Conservation (phyloP, 2,113 vertebrate species). For the Macaca nemestrina region DNA sequence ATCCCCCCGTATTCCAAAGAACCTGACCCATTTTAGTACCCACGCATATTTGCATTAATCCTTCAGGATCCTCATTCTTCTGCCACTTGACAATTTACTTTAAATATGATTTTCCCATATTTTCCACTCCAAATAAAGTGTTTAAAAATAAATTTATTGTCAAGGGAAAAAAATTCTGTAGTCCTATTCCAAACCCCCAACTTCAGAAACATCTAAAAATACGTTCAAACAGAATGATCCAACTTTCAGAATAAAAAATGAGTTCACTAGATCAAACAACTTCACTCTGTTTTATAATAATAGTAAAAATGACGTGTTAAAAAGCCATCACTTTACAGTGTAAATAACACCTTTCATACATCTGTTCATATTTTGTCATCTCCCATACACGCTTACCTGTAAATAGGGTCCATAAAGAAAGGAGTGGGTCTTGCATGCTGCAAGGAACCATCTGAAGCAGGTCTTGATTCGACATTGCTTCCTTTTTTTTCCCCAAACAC, state of each 20-base stretch:
- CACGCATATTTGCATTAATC: slow-evolving; percentile 51
- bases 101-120: slow-evolving; percentile 61
- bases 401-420: slow-evolving; percentile 99
- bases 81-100: slow-evolving; percentile 62
- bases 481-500: slow-evolving; percentile 92
- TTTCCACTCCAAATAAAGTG: slow-evolving; percentile 52
- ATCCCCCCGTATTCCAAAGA: slow-evolving; percentile 56
- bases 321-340: background rate
- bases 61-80: slow-evolving; percentile 57
- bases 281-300: background rate
- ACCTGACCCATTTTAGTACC: slow-evolving; percentile 1
- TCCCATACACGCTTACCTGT: slow-evolving; percentile 90
- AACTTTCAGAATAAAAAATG: slow-evolving; percentile 16
- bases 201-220: slow-evolving; percentile 57
- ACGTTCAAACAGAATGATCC: slow-evolving; percentile 37
- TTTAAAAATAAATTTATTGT: slow-evolving; percentile 74
- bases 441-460: slow-evolving; percentile 91
- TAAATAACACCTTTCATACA: background rate
- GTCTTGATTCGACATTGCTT: slow-evolving; percentile 85
- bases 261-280: background rate
- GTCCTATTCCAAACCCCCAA: slow-evolving; percentile 50
- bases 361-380: fast-evolving
- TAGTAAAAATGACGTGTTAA: background rate
- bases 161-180: slow-evolving; percentile 50
- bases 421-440: slow-evolving; percentile 97